These are phyloP conservation scores for Anthopleura sola DNA, from an alignment of 64 coral and sea anemone genomes.

Conservation along the genomic window DNA sequence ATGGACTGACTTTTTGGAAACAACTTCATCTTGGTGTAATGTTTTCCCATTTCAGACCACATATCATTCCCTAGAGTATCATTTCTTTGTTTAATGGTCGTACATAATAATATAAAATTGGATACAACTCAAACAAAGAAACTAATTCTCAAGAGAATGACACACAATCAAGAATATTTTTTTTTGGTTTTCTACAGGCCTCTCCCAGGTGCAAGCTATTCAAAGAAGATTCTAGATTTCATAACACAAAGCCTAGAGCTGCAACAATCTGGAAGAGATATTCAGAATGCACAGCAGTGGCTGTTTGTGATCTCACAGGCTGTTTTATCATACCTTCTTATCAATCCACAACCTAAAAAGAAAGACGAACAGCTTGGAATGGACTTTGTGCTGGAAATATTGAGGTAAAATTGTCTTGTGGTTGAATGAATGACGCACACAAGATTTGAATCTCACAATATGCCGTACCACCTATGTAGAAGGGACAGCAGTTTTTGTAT, in stretches of 20 bases:
- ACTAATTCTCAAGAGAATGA: no score
- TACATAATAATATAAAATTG: no score
- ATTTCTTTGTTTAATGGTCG: no score
- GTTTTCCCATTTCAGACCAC: no score
- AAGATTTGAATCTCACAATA: no score
- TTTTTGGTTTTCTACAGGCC: background rate
- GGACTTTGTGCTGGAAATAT: background rate
- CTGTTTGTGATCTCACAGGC: conserved; percentile 44
- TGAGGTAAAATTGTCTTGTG: conserved; percentile 24
- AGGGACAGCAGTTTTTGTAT: no score
- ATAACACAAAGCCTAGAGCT: background rate
- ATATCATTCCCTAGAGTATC: no score
- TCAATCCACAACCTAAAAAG: conserved; percentile 5
- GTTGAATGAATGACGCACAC: background rate
- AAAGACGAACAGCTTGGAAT: background rate
- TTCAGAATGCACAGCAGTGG: background rate
- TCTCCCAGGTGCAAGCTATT: background rate
- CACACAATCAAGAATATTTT: no score
- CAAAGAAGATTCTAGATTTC: background rate
- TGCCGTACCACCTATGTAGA: no score
- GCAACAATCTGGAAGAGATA: background rate
- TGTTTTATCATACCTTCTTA: conserved; percentile 27
- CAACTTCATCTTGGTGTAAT: no score
- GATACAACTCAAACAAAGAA: no score
- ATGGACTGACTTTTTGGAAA: no score